These are phyloP conservation scores for Zaprionus nigranus DNA, from an alignment of 1,140 invertebrate species.

Conservation along the genomic window DNA sequence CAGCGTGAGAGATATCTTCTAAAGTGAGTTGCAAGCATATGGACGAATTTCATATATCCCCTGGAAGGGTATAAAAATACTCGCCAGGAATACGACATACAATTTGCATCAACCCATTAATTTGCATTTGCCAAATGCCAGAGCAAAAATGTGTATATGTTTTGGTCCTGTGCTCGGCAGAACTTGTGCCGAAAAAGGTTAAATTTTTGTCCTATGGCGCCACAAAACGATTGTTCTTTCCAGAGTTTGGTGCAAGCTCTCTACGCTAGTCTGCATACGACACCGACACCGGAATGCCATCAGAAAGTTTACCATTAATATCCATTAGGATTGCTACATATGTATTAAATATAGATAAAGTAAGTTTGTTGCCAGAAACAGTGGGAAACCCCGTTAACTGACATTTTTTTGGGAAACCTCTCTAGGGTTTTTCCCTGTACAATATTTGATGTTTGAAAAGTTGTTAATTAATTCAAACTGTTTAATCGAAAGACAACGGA, in stretches of 20 bases:
- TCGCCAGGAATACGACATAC: conserved; percentile 41
- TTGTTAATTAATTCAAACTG: neutral
- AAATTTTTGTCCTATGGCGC: conserved; percentile 24
- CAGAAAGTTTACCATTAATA: neutral
- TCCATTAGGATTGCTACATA: neutral
- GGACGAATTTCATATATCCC: neutral
- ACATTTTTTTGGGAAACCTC: no score
- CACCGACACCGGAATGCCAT: neutral
- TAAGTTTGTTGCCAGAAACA: neutral
- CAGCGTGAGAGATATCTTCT: no score
- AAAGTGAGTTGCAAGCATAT: neutral
- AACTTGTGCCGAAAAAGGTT: neutral
- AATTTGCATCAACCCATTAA: conserved; percentile 58
- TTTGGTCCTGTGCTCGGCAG: neutral
- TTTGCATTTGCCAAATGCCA: conserved; percentile 31
- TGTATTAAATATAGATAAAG: neutral
- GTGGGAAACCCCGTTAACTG: neutral
- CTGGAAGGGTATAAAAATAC: neutral
- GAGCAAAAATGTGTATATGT: neutral
- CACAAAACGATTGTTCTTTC: neutral
- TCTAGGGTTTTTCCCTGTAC: neutral
- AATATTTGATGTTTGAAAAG: neutral
- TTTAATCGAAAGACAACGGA: neutral
- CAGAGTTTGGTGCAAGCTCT: neutral
- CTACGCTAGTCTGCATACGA: neutral